A percentile compares a stretch with the other conserved stretches of the same genome.
These are phyloP conservation scores for Geopemphigus sp. DNA, from an alignment of 1,140 invertebrate genomes.

Conservation along the genomic window DNA sequence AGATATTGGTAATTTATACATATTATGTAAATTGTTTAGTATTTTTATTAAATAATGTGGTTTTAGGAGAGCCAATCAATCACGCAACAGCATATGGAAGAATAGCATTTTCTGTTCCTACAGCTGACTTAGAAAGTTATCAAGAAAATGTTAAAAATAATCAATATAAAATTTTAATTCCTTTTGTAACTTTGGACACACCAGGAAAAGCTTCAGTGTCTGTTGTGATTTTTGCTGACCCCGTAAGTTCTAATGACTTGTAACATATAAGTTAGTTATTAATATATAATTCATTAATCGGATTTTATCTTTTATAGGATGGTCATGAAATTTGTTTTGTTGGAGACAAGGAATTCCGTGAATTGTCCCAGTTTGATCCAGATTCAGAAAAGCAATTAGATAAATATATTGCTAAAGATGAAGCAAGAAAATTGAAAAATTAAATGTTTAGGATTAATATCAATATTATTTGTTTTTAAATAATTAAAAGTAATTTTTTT, in stretches of 20 bases:
- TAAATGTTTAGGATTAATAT: not conserved
- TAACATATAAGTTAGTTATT: too few relatives aligned
- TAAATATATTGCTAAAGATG: slow-evolving; percentile 74
- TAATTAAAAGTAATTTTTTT: not conserved
- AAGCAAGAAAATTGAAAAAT: slow-evolving; percentile 51
- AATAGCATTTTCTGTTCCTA: slow-evolving; percentile 88
- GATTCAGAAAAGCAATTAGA: slow-evolving; percentile 76
- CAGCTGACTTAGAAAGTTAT: slow-evolving; percentile 70
- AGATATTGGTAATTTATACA: slow-evolving; percentile 62
- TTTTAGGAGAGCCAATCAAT: slow-evolving; percentile 66
- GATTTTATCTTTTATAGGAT: slow-evolving; percentile 62
- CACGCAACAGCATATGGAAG: slow-evolving; percentile 91
- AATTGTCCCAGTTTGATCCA: slow-evolving; percentile 84
- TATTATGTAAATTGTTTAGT: not conserved
- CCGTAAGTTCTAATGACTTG: slow-evolving; percentile 59
- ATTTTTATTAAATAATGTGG: not conserved
- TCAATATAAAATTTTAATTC: slow-evolving; percentile 78
- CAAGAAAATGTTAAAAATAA: slow-evolving; percentile 71
- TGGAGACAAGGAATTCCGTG: slow-evolving; percentile 87
- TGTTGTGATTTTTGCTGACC: slow-evolving; percentile 94
- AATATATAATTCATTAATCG: slow-evolving; percentile 17
- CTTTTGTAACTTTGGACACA: slow-evolving; percentile 85
- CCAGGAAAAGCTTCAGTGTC: slow-evolving; percentile 94
- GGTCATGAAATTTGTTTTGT: slow-evolving; percentile 99
- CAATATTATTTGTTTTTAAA: not conserved